A percentile compares a stretch with the other conserved stretches of the same genome.
Evolutionary conservation across 2,113 vertebrate species (phyloP).

Genomic region (Sialia sialis): DNA sequence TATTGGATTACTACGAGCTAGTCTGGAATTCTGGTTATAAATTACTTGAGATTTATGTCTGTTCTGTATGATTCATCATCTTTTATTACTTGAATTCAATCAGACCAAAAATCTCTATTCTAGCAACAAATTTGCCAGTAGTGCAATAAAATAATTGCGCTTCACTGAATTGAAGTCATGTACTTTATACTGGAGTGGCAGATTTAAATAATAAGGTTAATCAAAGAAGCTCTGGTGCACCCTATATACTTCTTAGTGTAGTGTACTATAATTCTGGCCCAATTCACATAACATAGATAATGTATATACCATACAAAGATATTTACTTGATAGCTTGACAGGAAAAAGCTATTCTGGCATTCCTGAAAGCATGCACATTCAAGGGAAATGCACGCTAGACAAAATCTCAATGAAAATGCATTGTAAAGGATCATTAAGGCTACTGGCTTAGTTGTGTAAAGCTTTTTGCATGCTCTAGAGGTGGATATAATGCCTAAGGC

Average conservation of each 20-base stretch:
- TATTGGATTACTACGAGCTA: neutral
- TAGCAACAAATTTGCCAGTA: neutral
- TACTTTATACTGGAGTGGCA: neutral
- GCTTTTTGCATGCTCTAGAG: neutral
- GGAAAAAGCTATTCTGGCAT: neutral
- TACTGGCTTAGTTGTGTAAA: neutral
- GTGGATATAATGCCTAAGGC: neutral
- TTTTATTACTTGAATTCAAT: neutral
- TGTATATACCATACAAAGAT: neutral
- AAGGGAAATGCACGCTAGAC: neutral
- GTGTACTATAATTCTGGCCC: neutral
- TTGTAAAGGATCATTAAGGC: neutral
- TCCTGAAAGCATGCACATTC: neutral
- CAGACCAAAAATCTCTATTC: neutral
- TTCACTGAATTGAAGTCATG: neutral
- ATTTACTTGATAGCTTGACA: neutral
- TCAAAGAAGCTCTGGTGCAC: neutral
- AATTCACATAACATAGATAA: neutral
- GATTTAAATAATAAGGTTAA: neutral
- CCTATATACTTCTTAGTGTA: neutral
- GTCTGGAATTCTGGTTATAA: neutral
- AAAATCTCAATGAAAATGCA: neutral
- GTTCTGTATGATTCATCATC: neutral
- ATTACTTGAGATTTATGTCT: neutral
- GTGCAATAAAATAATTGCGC: neutral